A percentile compares a stretch with the other conserved stretches of the same genome.
Conservation (phyloP, 1,140 invertebrate species). For the Dreissena polymorpha region DNA sequence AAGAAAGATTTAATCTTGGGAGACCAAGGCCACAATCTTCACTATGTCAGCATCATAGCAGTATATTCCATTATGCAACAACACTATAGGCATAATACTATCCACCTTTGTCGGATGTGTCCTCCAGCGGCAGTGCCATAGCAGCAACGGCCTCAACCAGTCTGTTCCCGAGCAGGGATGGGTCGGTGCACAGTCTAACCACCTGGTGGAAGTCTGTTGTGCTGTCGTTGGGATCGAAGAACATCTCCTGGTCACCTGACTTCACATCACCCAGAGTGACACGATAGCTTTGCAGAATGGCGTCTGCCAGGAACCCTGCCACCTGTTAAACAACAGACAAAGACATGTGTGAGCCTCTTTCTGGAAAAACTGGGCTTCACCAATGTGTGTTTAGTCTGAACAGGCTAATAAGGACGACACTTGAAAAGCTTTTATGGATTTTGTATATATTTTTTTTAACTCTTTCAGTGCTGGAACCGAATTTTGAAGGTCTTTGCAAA, state of each 20-base stretch:
- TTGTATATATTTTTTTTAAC: too few species aligned
- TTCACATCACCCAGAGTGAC: conserved; percentile 38
- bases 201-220: conserved; percentile 67
- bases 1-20: too few species aligned
- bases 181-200: conserved; percentile 75
- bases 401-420: too few species aligned
- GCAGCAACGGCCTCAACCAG: conserved; percentile 71
- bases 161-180: conserved; percentile 73
- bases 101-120: conserved; percentile 49
- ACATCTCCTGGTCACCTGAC: conserved; percentile 33
- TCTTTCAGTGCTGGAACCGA: too few species aligned
- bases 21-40: too few species aligned
- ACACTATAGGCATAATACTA: neutral
- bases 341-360: neutral
- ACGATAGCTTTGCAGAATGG: conserved; percentile 67
- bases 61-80: too few species aligned
- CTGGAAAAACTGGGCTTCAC: too few species aligned
- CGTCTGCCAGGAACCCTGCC: conserved; percentile 74
- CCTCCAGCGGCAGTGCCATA: conserved; percentile 49
- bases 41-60: too few species aligned
- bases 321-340: conserved; percentile 63
- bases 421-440: too few species aligned
- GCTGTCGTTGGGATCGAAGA: conserved; percentile 68
- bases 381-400: too few species aligned
- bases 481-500: too few species aligned